Base-by-base conservation (phyloP, 2,113 vertebrate genomes). In the Numenius arquata region DNA sequence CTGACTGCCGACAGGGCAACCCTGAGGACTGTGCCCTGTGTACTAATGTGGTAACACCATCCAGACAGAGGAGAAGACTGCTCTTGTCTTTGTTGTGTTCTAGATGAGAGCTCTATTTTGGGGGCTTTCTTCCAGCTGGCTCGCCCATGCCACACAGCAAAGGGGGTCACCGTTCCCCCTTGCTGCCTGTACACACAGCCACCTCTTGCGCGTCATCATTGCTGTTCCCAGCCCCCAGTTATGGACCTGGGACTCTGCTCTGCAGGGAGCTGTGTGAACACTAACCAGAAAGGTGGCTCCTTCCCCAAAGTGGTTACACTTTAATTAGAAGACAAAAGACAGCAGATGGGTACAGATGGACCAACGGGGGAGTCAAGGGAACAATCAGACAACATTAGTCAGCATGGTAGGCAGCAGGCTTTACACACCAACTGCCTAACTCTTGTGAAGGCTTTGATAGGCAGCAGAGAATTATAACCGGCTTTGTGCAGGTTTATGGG, bases 261-360 rank as follows among this genome's bases (percentile, higher is more conserved):
- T 66, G 58, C 45, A 70, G 48, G 67, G 79, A 83, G 38, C n/a
- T 47, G 25, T 55, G 20, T 43, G 59, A 90, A 53, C 2, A 4
- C 40, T 50, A 34, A 61, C 48, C 38, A 70, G 77, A 88, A 77
- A 90, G 67, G 85, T 93, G 81, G 45, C 78, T 93, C 41, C 81
- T 85, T 73, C 89, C 45, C 89, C 91, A 82, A 48, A 72, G 66
- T 68, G 58, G 40, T 76, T 91, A 45, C 77, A 45, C 70, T 91
- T 88, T 88, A 95, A 94, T 95, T 89, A 90, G 55, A 83, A 95
- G 90, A 96, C 93, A 95, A 96, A 96, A 97, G 90, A 52, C 71
- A 94, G 88, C 95, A 96, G 93, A 96, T 97, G 95, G 93, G 82
- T 97, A 96, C 95, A 96, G 95, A 97, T 94, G 95, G 96, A 96